Base-by-base conservation (phyloP, 2,797 vertebrate species). In the Babyrousa celebensis region DNA sequence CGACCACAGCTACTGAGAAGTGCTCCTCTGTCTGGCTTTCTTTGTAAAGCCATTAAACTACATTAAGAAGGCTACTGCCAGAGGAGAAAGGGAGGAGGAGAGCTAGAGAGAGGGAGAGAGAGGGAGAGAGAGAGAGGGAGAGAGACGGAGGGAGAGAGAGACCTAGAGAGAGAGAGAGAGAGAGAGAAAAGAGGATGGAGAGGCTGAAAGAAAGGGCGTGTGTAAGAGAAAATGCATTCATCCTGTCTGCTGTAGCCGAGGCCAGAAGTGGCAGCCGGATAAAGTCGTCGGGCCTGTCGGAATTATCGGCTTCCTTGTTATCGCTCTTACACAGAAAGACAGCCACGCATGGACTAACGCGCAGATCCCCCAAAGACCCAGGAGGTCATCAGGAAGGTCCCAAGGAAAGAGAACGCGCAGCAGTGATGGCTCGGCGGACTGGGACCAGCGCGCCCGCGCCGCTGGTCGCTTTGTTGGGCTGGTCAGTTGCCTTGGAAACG, bases 11-110 rank as follows among this genome's bases (percentile, higher is more conserved):
- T 98, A 97, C 97, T 2, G 98, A 98, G 98, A 98, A 98, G 98
- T 95, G 98, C 93, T 98, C 98, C 96, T 97, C 96, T 96, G 98
- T 95, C 98, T 25, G 98, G 97, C 98, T 98, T 96, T 97, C 98
- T 98, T 97, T 98, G 98, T 98, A 98, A 98, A 99, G 99, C 99
- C 99, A 99, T 99, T 98, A 98, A 99, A 98, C 98, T 98, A 98
- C 99, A 98, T 98, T 99, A 98, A 98, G 98, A 98, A 97, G 98
- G 97, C 98, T 98, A 97, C 98, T 96, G 98, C 96, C 85, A 79
- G 88, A 79, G 98, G 98, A 97, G 97, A 98, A 97, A 94, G 94
- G 97, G 97, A 98, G 98, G 97, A 98, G 97, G 98, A 98, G 96
- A 48, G 96, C 60, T 91, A 56, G 92, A 89, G 95, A 75, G 96